phyloP scores from a whole-genome alignment of 2,113 vertebrate species.

The Macroglossus sobrinus region DNA sequence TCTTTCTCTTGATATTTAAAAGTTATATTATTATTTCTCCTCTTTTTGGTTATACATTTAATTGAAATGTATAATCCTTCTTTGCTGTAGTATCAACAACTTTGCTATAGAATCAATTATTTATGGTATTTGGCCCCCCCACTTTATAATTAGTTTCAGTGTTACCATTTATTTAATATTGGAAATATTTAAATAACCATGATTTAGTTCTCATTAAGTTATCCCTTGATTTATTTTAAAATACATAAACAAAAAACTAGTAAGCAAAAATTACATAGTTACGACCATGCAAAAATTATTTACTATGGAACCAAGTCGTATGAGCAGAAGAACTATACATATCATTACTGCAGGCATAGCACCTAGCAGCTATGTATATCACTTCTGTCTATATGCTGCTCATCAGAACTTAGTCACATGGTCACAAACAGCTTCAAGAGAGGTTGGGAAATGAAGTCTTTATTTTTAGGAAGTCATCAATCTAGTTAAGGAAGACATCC shows the following conservation, averaged over 20 bases:
- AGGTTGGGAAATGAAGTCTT: not conserved
- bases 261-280: not conserved
- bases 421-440: not conserved
- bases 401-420: not conserved
- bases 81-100: not conserved
- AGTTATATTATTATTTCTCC: not conserved
- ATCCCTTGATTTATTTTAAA: not conserved
- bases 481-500: not conserved
- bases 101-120: not conserved
- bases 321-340: not conserved
- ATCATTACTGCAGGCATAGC: not conserved
- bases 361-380: not conserved
- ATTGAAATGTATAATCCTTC: not conserved
- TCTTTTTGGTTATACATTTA: not conserved
- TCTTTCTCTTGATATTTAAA: not conserved
- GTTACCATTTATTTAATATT: not conserved
- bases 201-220: not conserved
- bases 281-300: not conserved
- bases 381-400: not conserved
- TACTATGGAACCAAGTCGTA: not conserved
- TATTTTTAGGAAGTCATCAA: not conserved
- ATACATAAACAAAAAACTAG: not conserved
- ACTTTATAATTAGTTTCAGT: not conserved
- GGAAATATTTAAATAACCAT: not conserved
- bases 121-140: not conserved